Evolutionary conservation across 2,888 invertebrate species (phyloP), one percentile per base, ranked within the genome.

Genomic region (Prosopocoilus inquinatus): DNA sequence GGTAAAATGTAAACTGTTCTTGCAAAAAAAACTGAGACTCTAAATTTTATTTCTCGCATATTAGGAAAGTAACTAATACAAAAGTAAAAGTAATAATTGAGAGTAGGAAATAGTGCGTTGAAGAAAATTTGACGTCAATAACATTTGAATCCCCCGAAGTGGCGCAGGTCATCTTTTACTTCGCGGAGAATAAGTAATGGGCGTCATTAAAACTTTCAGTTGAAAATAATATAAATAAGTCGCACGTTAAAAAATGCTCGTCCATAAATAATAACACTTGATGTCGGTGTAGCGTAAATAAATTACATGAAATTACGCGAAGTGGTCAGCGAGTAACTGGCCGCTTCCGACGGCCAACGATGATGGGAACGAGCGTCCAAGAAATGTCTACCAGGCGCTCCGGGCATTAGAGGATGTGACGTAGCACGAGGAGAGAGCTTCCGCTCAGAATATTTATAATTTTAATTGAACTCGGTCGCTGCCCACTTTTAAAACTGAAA

Each of bases 301-400:
- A 60, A 57, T 60, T 55, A 57, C 53, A 57, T 52, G 50, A 55
- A 55, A 55, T 55, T 55, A 55, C 46, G 33, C 49, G 46, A 38
- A 46, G 32, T 33, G 41, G 47, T 47, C 53, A 38, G 32, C 43
- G 43, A 38, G 12, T 54, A 58, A 55, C 54, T 49, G 54, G 54
- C 53, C 49, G 57, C 57, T 57, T 59, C 59, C 59, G 57, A 54
- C 52, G 57, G 54, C 51, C 55, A 16, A 41, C 41, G 41, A 41
- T 16, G 9, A 41, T 9, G 15, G 8, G 9, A 16, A 41, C 9
- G 41, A 41, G 13, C 41, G 9, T 9, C 41, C 41, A 13, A 41
- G 41, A 41, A 41, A 13, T 41, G 15, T 41, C 41, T 15, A 9
- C 41, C 15, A 15, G 8, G 3, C 9, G 47, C 47, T 35, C 32